Conservation (phyloP, 2,113 vertebrate genomes). For the Pygoscelis antarcticus region DNA sequence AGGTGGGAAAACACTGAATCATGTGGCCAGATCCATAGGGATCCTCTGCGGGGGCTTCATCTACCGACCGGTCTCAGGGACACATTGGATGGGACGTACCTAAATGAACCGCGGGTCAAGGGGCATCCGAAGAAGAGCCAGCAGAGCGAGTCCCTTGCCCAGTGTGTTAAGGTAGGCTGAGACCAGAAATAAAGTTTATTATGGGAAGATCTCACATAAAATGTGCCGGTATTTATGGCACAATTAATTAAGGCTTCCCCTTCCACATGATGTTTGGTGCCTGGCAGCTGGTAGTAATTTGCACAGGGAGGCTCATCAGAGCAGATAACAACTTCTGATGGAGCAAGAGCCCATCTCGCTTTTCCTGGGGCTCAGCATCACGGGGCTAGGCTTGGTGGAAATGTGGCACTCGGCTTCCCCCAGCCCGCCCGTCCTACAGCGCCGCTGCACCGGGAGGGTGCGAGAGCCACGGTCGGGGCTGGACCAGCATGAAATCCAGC, state of each 20-base stretch:
- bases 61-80: constrained; percentile 47
- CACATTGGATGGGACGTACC: constrained; percentile 24
- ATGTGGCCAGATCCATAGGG: neutral
- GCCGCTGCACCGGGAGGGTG: neutral
- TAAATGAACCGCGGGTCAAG: neutral
- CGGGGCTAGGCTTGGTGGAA: neutral
- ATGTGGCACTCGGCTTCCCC: neutral
- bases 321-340: neutral
- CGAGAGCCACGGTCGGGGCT: neutral
- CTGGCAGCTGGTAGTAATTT: neutral
- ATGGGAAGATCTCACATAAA: fast-evolving
- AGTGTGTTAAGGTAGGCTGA: constrained; percentile 82
- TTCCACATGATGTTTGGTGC: neutral
- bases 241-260: neutral
- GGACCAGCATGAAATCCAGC: fast-evolving
- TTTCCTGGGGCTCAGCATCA: neutral
- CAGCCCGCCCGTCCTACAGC: fast-evolving
- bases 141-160: constrained; percentile 75
- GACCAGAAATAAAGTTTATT: too few relatives aligned
- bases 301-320: neutral
- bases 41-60: neutral
- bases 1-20: neutral
- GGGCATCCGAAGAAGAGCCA: neutral
- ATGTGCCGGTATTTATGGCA: neutral
- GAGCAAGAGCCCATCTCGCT: neutral